Conservation (phyloP, 2,797 vertebrate genomes). For the Urosaurus nigricauda region DNA sequence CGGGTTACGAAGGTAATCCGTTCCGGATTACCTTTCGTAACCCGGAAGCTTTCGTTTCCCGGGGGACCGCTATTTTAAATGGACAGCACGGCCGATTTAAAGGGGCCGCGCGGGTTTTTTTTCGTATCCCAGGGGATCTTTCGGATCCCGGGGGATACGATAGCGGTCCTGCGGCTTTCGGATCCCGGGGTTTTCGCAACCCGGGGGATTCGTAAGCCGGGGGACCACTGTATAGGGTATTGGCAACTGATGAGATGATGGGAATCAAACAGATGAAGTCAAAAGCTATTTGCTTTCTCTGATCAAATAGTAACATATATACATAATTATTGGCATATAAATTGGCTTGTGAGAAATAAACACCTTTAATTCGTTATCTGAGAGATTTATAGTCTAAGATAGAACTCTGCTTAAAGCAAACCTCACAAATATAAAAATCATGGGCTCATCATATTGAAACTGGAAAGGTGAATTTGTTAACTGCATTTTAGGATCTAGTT, state of each 20-base stretch:
- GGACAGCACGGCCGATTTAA: no score
- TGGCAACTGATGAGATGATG: background rate
- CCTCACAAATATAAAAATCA: background rate
- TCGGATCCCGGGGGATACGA: no score
- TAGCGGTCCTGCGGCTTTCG: no score
- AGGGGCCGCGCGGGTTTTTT: no score
- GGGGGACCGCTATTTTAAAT: no score
- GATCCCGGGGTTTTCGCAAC: no score
- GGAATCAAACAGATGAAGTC: background rate
- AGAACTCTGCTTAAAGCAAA: background rate
- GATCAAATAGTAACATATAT: background rate
- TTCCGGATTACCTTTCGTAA: no score
- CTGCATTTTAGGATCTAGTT: slow-evolving; percentile 1
- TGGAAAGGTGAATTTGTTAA: slow-evolving; percentile 6
- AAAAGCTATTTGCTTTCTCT: background rate
- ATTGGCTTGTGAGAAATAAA: background rate
- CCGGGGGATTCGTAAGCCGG: no score
- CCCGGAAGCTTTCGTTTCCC: no score
- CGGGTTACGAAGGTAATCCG: no score
- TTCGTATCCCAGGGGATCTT: no score
- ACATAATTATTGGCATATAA: background rate
- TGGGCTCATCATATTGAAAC: background rate
- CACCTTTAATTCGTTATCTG: background rate
- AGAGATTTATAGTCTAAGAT: background rate
- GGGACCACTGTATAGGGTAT: no score